Base-by-base conservation (phyloP, 2,113 vertebrate genomes). In the Cynopterus brachyotis region DNA sequence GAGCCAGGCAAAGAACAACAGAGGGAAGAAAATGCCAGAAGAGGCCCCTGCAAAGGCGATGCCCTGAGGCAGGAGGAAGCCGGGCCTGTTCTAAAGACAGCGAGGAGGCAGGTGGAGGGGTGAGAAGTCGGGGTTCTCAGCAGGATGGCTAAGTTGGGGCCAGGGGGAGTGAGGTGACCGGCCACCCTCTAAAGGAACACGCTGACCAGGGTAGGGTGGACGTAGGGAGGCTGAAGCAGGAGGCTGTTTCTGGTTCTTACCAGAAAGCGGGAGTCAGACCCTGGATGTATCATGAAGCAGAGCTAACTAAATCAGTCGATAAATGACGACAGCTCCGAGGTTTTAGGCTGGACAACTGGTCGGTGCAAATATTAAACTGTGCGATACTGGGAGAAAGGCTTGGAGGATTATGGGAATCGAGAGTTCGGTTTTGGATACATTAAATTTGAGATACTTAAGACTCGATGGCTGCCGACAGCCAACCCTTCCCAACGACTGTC, bases 151-250 rank as follows among this genome's bases (percentile, higher is more conserved):
- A 59, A 45, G 45, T 35, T 45, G 60, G 70, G 55, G 37, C 28
- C 35, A 81, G 13, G 22, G 22, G 35, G 9, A 67, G 1, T 45
- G 62, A 55, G 94, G 45, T 50, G 13, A 64, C 9, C 9, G 57
- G 62, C 59, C 19, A 0, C 26, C 30, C 66, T 72, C 88, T 42
- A 93, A 55, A 57, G 22, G 13, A 60, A 35, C 5, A 8, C 3
- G 9, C 53, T 57, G 19, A n/a, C 20, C 0, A 5, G 0, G 13
- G 10, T 35, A 5, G 0, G 13, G 10, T 35, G 35, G n/a, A 35
- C 1, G 1, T 4, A 8, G n/a, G 28, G 37, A 59, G 30, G n/a
- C 3, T 35, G 55, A 40, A 50, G 55, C 2, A 35, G 24, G 12
- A 42, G 5, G 20, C 10, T 45, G 17, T 32, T 67, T 80, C 57